Conservation (phyloP, 2,113 vertebrate species). For the Burhinus bistriatus region DNA sequence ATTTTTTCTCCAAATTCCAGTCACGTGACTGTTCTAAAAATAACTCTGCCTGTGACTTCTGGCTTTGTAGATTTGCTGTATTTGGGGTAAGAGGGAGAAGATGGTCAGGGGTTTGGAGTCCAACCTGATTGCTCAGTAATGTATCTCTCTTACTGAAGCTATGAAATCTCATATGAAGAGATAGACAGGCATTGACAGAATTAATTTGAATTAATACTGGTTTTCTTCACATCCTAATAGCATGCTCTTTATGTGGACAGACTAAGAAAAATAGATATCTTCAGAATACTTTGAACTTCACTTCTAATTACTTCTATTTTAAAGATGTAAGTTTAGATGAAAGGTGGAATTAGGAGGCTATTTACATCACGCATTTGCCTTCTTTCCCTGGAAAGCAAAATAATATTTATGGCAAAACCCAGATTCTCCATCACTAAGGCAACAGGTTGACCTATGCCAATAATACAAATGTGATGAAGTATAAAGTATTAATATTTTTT, state of each 20-base stretch:
- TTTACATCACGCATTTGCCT: neutral
- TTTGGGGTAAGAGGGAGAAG: neutral
- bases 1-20: conserved; percentile 30
- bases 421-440: neutral
- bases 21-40: conserved; percentile 43
- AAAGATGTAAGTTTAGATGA: neutral
- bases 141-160: neutral
- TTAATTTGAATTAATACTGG: neutral
- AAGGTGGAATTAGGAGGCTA: neutral
- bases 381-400: neutral
- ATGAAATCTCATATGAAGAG: neutral
- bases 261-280: neutral
- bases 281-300: neutral
- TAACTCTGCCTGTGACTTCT: conserved; percentile 26
- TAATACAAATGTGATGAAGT: neutral
- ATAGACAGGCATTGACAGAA: neutral
- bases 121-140: neutral
- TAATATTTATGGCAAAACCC: neutral
- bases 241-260: neutral
- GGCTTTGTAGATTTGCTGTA: neutral
- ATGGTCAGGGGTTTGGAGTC: neutral
- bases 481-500: neutral
- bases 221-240: neutral
- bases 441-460: neutral
- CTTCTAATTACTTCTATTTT: neutral